Conservation (phyloP, 2,888 invertebrate genomes). For the Anticlea derivata region DNA sequence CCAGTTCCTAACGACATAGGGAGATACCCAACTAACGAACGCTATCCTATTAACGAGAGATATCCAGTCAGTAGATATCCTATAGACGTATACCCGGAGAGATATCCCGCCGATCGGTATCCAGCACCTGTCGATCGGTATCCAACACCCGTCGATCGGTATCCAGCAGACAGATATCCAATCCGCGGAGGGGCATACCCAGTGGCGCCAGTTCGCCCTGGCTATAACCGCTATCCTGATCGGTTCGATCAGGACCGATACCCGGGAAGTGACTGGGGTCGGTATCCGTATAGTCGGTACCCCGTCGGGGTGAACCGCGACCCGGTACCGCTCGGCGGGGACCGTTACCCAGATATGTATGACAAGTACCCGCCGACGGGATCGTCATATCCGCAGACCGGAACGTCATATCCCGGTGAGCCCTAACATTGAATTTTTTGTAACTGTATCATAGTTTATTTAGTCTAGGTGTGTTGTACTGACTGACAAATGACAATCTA, state of each 20-base stretch:
- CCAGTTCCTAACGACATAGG: slow-evolving; percentile 70
- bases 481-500: no score
- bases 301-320: slow-evolving; percentile 78
- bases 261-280: slow-evolving; percentile 64
- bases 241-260: slow-evolving; percentile 77
- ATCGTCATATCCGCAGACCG: slow-evolving; percentile 81
- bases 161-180: slow-evolving; percentile 67
- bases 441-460: no score
- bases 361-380: slow-evolving; percentile 85
- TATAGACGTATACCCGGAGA: slow-evolving; percentile 64
- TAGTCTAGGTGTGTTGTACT: no score
- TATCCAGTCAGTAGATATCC: slow-evolving; percentile 66
- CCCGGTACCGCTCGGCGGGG: slow-evolving; percentile 77
- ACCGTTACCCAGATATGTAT: slow-evolving; percentile 77
- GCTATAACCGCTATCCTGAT: slow-evolving; percentile 72
- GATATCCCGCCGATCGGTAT: slow-evolving; percentile 61
- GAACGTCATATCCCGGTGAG: slow-evolving; percentile 80
- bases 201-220: slow-evolving; percentile 51
- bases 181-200: slow-evolving; percentile 62
- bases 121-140: no score
- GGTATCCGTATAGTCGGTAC: slow-evolving; percentile 75
- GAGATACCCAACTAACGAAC: slow-evolving; percentile 60
- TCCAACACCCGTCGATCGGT: no score
- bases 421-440: slow-evolving; percentile 33
- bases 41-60: slow-evolving; percentile 56